phyloP scores from a whole-genome alignment of 2,797 vertebrate genomes.

The Saxicola maurus region DNA sequence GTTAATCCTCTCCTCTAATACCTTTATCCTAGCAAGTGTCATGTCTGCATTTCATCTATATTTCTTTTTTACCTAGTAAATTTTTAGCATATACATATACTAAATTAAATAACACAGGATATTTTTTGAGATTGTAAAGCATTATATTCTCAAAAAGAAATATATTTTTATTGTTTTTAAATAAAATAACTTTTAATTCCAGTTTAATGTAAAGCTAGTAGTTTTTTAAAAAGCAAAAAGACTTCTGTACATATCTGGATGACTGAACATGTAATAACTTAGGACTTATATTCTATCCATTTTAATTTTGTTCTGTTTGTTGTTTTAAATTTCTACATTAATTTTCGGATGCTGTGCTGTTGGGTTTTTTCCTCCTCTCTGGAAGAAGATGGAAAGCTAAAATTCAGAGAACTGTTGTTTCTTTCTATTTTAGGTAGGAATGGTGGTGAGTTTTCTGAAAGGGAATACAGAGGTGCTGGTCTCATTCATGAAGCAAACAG shows the following conservation, averaged over 20 bases:
- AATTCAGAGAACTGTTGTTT: background rate
- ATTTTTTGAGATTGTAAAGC: background rate
- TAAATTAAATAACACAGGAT: background rate
- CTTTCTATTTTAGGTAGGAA: background rate
- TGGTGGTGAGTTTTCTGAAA: fast-evolving
- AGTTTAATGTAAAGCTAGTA: background rate
- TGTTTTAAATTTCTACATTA: background rate
- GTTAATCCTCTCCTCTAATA: background rate
- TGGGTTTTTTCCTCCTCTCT: fast-evolving
- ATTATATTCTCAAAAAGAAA: background rate
- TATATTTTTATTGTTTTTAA: background rate
- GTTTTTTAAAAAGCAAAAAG: background rate
- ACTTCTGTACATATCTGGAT: background rate
- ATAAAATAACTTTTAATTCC: background rate
- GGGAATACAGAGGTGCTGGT: background rate
- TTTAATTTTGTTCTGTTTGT: background rate
- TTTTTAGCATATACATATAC: background rate
- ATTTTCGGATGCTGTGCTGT: background rate
- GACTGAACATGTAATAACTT: background rate
- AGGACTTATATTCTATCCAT: background rate
- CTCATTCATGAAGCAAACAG: background rate
- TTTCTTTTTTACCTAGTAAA: background rate
- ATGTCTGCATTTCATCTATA: background rate
- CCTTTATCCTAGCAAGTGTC: background rate
- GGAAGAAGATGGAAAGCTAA: background rate